Percentiles rank a stretch among this genome's conserved stretches.
phyloP scores from a whole-genome alignment of 1,140 invertebrate species.

The Dendrolimus punctatus region DNA sequence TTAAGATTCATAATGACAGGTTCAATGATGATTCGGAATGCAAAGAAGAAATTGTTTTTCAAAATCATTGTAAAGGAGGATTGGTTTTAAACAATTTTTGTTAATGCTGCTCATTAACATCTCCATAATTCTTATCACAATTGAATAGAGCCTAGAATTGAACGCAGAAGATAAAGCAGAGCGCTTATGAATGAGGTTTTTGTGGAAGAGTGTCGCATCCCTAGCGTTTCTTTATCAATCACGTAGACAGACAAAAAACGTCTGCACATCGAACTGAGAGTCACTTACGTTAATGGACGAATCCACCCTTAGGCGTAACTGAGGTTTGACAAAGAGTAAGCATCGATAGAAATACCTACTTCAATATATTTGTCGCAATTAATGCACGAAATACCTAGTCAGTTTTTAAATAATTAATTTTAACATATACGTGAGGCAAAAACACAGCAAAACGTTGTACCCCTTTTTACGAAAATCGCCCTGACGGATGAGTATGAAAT shows the following conservation, averaged over 20 bases:
- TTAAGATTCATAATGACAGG: neutral
- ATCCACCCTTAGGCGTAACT: constrained; percentile 36
- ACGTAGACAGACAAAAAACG: constrained; percentile 54
- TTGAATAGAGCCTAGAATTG: constrained; percentile 9
- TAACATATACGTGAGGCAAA: too few species aligned
- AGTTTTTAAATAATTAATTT: too few species aligned
- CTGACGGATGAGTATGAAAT: too few species aligned
- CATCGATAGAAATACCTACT: too few species aligned
- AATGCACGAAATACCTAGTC: too few species aligned
- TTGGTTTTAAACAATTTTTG: constrained; percentile 13
- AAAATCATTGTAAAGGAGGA: constrained; percentile 14
- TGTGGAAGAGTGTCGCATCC: constrained; percentile 42
- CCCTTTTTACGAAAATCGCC: too few species aligned
- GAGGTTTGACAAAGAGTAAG: constrained; percentile 7
- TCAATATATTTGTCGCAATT: too few species aligned
- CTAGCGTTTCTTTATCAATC: constrained; percentile 61
- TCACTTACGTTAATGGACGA: constrained; percentile 60
- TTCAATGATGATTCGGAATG: neutral
- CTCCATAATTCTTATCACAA: constrained; percentile 3
- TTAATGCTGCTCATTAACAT: neutral
- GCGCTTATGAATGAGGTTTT: constrained; percentile 3
- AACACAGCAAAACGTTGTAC: too few species aligned
- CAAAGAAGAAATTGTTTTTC: constrained; percentile 9
- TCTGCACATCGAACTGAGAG: constrained; percentile 52
- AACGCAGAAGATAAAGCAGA: constrained; percentile 4